Conservation (phyloP, 2,797 vertebrate genomes). For the Cottoperca gobio region DNA sequence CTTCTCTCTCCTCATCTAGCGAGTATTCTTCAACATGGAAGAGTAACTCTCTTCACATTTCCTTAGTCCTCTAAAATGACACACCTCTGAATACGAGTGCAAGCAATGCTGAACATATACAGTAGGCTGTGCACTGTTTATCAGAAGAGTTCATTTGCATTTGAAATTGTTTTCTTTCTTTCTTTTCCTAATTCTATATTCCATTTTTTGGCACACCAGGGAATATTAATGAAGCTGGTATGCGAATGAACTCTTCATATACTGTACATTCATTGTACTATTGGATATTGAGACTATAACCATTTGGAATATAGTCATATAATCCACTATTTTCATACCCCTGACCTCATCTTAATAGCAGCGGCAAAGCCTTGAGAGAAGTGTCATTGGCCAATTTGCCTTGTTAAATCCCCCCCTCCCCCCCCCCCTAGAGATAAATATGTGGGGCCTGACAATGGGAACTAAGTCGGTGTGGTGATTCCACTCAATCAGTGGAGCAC, state of each 20-base stretch:
- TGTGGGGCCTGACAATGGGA: constrained; percentile 77
- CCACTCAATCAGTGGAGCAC: constrained; percentile 80
- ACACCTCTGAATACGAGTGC: background rate
- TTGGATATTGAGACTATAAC: constrained; percentile 46
- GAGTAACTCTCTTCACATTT: background rate
- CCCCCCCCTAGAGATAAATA: constrained; percentile 79
- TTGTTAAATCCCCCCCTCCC: constrained; percentile 79
- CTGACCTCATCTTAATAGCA: constrained; percentile 76
- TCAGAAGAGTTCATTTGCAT: background rate
- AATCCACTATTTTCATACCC: constrained; percentile 75
- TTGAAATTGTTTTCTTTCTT: too few species aligned
- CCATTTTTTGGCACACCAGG: background rate
- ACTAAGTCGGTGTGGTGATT: constrained; percentile 80
- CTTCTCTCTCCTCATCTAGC: background rate
- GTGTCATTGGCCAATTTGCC: constrained; percentile 81
- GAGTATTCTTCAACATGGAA: background rate
- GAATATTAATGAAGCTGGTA: background rate
- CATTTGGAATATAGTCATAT: constrained; percentile 61
- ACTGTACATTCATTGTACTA: constrained; percentile 8
- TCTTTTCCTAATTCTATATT: background rate
- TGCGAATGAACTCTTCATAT: background rate
- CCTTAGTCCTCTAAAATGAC: background rate
- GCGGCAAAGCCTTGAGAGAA: constrained; percentile 69
- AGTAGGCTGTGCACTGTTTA: background rate
- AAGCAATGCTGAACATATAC: background rate